A percentile compares a stretch with the other conserved stretches of the same genome.
Evolutionary conservation across 2,888 invertebrate species (phyloP).

Genomic region (Blomia tropicalis): DNA sequence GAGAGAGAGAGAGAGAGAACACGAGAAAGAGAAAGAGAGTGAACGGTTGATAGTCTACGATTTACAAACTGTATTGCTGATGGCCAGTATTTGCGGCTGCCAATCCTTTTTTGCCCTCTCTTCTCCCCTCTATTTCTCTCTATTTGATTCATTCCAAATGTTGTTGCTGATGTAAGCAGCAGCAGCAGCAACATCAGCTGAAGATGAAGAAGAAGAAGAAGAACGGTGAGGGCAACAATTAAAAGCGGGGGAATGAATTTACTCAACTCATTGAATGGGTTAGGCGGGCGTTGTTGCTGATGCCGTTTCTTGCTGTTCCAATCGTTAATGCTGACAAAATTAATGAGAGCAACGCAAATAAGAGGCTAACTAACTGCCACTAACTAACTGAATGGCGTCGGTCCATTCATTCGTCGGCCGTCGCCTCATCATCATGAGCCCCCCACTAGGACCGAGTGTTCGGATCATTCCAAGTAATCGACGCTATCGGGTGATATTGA

Average conservation of each 20-base stretch:
- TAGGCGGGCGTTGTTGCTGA: background rate
- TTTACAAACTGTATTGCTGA: too few species aligned
- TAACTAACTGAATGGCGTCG: background rate
- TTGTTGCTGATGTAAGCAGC: too few species aligned
- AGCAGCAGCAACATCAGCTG: too few species aligned
- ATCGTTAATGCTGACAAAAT: slow-evolving; percentile 13
- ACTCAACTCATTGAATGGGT: slow-evolving; percentile 17
- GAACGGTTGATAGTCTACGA: too few species aligned
- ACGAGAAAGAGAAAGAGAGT: slow-evolving; percentile 15
- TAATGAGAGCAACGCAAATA: slow-evolving; percentile 10
- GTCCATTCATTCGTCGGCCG: background rate
- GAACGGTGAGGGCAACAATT: slow-evolving; percentile 22
- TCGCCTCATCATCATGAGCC: too few species aligned
- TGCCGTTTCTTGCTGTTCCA: background rate
- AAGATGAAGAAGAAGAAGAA: too few species aligned
- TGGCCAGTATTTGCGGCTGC: too few species aligned
- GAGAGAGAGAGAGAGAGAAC: background rate
- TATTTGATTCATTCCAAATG: too few species aligned
- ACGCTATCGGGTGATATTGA: slow-evolving; percentile 3
- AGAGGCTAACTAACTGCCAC: slow-evolving; percentile 12
- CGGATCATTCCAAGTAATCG: slow-evolving; percentile 11
- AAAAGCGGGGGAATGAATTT: slow-evolving; percentile 32
- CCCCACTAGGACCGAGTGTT: too few species aligned
- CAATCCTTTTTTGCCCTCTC: too few species aligned
- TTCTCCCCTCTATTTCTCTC: too few species aligned